These are phyloP conservation scores for Orthonyx spaldingii DNA, from an alignment of 2,113 vertebrate genomes.

Conservation along the genomic window DNA sequence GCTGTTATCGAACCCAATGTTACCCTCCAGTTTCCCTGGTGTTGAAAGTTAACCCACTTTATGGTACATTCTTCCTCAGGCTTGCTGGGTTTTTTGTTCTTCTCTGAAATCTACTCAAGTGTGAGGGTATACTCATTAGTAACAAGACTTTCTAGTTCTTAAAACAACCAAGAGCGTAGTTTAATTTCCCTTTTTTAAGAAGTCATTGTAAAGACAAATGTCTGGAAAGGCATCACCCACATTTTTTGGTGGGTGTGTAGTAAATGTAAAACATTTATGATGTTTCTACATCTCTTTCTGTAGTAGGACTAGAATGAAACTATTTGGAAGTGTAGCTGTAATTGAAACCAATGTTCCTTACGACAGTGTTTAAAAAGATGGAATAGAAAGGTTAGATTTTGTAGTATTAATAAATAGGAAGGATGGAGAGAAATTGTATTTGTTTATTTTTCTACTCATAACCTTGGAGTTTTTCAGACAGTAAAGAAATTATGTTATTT, in stretches of 20 bases:
- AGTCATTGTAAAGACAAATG: background rate
- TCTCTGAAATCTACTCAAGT: background rate
- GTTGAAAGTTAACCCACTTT: background rate
- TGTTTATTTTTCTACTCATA: background rate
- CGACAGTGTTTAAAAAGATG: background rate
- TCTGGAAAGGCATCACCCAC: background rate
- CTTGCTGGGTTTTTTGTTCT: background rate
- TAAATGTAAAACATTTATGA: background rate
- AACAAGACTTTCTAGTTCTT: background rate
- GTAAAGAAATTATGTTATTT: background rate
- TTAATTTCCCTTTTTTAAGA: background rate
- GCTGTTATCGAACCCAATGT: background rate
- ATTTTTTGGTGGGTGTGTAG: background rate
- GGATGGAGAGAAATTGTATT: background rate
- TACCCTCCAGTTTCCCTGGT: background rate
- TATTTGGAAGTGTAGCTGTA: background rate
- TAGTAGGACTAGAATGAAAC: background rate
- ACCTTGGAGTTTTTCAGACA: background rate
- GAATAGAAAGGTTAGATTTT: background rate
- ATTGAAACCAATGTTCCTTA: background rate
- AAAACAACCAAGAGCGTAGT: background rate
- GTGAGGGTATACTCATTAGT: background rate
- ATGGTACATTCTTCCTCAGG: background rate
- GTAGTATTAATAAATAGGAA: background rate
- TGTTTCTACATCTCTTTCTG: background rate